Base-by-base conservation (phyloP, 2,888 invertebrate genomes). In the Folsomia candida region DNA sequence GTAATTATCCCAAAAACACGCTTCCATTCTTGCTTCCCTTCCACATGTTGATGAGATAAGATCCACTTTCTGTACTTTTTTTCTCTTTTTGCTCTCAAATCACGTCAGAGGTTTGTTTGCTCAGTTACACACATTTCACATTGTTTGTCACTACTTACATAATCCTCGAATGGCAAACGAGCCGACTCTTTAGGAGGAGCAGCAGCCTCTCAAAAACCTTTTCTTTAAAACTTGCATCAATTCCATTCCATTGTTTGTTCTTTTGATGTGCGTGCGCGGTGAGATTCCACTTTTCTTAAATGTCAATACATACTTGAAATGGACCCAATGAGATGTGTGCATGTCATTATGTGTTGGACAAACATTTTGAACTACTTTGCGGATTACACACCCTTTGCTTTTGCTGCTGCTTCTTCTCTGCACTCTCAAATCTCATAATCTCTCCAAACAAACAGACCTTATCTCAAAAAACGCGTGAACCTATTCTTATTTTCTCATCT, bases 111-210 rank as follows among this genome's bases (percentile, higher is more conserved):
- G 54, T 22, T 37, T 22, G 20, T 54, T 54, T 54, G 54, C 54
- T 54, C 54, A 54, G 37, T 37, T 37, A 37, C 37, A 37, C 37
- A 37, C 18, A 14, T 6, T 6, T 54, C 18, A 18, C 54, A 54
- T 54, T 54, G 54, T 54, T 54, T 54, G 18, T 54, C n/a, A 20
- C 54, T 6, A 54, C 11, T 54, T 54, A 54, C 22, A 20, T 54
- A 54, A 54, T 54, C 54, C 54, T 54, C n/a, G n/a, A n/a, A n/a
- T n/a, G n/a, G 54, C n/a, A 54, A 54, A 54, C 54, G 54, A 54
- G 54, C 54, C 54, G 54, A 9, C 54, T 14, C 54, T 54, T 54
- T 20, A 54, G n/a, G 37, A 37, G 4, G 37, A 14, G 37, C 37
- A 37, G 37, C 37, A 37, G n/a, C n/a, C 37, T 37, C 6, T 37